Conservation (phyloP, 2,113 vertebrate genomes). For the Alosa alosa region DNA sequence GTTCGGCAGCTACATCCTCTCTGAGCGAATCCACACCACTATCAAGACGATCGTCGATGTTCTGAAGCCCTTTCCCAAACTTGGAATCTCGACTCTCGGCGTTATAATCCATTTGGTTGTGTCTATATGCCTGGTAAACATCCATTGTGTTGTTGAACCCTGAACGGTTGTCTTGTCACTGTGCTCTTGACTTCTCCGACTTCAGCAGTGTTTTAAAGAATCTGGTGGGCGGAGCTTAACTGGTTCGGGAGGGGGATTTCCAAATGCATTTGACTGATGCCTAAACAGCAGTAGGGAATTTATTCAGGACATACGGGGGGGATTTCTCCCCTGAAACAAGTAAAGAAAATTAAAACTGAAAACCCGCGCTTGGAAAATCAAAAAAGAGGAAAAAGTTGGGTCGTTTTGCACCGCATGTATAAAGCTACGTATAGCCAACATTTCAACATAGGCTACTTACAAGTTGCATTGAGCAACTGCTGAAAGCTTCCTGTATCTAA, state of each 20-base stretch:
- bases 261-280: constrained; percentile 44
- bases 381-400: neutral
- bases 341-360: constrained; percentile 29
- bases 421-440: no score
- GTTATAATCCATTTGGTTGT: constrained; percentile 68
- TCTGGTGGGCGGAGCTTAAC: constrained; percentile 54
- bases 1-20: constrained; percentile 84
- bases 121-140: constrained; percentile 56
- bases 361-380: constrained; percentile 15
- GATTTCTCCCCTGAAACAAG: constrained; percentile 27
- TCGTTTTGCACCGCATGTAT: neutral
- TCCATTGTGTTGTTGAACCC: constrained; percentile 53
- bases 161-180: constrained; percentile 24
- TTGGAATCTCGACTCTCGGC: constrained; percentile 70
- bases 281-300: constrained; percentile 32
- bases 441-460: neutral
- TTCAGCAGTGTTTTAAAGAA: constrained; percentile 28
- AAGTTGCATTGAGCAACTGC: constrained; percentile 10
- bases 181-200: constrained; percentile 25
- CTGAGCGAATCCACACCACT: constrained; percentile 92
- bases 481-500: no score
- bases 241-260: constrained; percentile 74
- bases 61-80: constrained; percentile 68
- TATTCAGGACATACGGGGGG: constrained; percentile 33
- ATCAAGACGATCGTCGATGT: constrained; percentile 82